Percentiles rank a stretch among this genome's conserved stretches.
Evolutionary conservation across 2,113 vertebrate genomes (phyloP).

Genomic region (Crotalus helleri): DNA sequence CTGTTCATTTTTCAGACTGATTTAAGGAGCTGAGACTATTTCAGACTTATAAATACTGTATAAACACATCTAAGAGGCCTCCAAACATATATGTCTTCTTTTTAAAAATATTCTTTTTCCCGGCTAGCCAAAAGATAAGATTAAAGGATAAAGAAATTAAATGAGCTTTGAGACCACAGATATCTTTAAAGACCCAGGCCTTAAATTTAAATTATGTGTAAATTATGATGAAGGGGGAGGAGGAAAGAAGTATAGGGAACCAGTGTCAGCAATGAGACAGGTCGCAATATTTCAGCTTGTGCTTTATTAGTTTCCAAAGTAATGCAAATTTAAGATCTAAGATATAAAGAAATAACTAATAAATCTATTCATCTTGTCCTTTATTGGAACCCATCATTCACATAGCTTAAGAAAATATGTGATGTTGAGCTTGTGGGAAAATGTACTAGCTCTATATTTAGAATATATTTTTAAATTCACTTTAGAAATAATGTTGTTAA

Average conservation of each 20-base stretch:
- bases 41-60: neutral
- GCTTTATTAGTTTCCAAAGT: constrained; percentile 11
- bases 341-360: constrained; percentile 7
- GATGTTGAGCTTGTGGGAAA: constrained; percentile 5
- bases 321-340: constrained; percentile 9
- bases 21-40: neutral
- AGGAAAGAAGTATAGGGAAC: neutral
- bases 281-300: neutral
- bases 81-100: neutral
- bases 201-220: neutral
- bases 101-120: neutral
- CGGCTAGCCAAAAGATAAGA: neutral
- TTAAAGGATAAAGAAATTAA: neutral
- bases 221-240: neutral
- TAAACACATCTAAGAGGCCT: neutral
- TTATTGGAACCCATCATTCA: constrained; percentile 18
- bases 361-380: neutral
- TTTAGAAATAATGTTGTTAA: neutral
- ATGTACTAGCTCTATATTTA: neutral
- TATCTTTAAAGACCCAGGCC: neutral
- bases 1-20: neutral
- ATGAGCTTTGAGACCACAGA: neutral
- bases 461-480: neutral
- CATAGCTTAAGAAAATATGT: constrained; percentile 28
- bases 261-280: neutral